Conservation (phyloP, 2,113 vertebrate species). For the Oreochromis niloticus region DNA sequence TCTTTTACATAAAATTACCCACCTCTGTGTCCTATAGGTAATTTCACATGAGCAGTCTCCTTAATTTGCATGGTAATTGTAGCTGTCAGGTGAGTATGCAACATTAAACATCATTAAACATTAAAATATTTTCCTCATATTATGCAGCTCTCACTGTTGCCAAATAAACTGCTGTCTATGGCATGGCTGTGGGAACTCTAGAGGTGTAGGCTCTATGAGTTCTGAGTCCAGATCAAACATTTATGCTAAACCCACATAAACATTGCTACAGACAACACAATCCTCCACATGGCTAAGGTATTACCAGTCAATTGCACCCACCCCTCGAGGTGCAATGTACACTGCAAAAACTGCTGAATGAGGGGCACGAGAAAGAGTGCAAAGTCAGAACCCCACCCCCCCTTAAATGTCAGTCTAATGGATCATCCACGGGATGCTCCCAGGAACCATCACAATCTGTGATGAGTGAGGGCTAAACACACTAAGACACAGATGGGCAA, state of each 20-base stretch:
- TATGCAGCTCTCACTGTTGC: neutral
- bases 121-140: neutral
- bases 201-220: neutral
- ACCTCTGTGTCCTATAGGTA: neutral
- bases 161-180: neutral
- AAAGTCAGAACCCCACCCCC: neutral
- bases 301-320: neutral
- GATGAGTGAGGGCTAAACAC: conserved; percentile 29
- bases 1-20: neutral
- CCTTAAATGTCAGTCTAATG: neutral
- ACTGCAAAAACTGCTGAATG: neutral
- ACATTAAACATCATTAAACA: neutral
- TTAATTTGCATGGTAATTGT: neutral
- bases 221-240: neutral
- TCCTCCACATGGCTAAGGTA: neutral
- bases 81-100: neutral
- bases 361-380: neutral
- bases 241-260: neutral
- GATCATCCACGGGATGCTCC: neutral
- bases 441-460: neutral
- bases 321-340: too few species aligned
- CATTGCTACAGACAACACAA: neutral
- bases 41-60: neutral
- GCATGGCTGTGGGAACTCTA: neutral
- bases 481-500: conserved; percentile 26